Evolutionary conservation across 2,797 vertebrate species (phyloP).

Genomic region (Thripadectes ignobilis): DNA sequence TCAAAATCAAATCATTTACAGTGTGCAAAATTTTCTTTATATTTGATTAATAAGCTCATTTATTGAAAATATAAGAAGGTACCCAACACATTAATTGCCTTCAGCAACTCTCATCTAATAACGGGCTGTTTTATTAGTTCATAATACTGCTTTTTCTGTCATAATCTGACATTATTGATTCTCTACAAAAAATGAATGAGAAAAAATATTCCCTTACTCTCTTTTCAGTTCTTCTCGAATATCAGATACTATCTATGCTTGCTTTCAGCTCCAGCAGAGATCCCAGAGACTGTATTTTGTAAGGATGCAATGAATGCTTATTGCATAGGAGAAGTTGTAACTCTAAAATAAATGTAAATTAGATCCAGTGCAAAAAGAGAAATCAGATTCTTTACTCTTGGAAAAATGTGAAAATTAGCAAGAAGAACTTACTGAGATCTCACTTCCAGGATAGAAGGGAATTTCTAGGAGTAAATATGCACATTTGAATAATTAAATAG

Average conservation of each 20-base stretch:
- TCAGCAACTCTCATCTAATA: not conserved
- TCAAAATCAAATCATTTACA: not conserved
- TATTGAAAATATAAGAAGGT: not conserved
- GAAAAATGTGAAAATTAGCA: not conserved
- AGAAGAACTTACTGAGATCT: not conserved
- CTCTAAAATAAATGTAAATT: not conserved
- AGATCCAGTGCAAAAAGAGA: not conserved
- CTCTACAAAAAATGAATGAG: not conserved
- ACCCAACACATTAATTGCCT: not conserved
- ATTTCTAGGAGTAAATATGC: not conserved
- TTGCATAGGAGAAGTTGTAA: not conserved
- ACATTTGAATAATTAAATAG: not conserved
- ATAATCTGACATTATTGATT: not conserved
- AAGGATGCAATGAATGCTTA: not conserved
- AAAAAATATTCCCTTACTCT: not conserved
- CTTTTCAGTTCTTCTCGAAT: not conserved
- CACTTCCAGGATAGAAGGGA: not conserved
- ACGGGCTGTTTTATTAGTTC: not conserved
- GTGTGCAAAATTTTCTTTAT: not conserved
- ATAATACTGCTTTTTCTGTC: not conserved
- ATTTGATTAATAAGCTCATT: not conserved
- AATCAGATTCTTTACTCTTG: constrained; percentile 3
- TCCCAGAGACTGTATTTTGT: not conserved
- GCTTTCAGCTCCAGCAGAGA: not conserved
- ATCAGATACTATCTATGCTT: not conserved